Evolutionary conservation across 2,797 vertebrate species (phyloP), one percentile per base, ranked within the genome.

Genomic region (Sphaeramia orbicularis): DNA sequence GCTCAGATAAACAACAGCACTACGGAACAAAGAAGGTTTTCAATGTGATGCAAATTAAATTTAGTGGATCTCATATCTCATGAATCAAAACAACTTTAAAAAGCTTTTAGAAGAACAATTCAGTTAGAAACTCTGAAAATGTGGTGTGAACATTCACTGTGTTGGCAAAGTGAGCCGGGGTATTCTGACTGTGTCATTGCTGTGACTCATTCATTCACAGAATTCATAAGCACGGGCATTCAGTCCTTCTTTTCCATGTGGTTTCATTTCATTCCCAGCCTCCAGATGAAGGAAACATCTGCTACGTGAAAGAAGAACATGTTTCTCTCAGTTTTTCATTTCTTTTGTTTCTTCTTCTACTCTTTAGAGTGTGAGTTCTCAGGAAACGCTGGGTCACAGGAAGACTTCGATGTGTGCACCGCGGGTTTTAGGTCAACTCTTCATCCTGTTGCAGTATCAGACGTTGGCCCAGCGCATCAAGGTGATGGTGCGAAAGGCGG

Each of bases 381-480:
- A 93, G 74, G 94, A 95, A 45, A 48, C 89, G 0, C 1, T 89
- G 45, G 76, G 74, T 43, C 44, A 16, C 11, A 80, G 84, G 41
- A 90, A 84, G 57, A 69, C 78, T 30, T 78, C 71, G 0, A 45
- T 82, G 2, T 74, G 78, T 21, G 75, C 32, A 15, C 71, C 84
- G 0, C 89, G 81, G 54, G 65, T 72, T 42, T 63, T 93, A 62
- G 94, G 95, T 16, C 93, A 95, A 54, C 87, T 95, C 32, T 91
- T 95, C 52, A 80, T 96, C 80, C 86, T 96, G 62, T 92, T 96
- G 62, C 95, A 96, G 86, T 93, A 95, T 77, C 95, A 95, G 86
- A 88, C 86, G 0, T 69, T 87, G 8, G 95, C 94, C 41, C 93
- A 92, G 63, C 93, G 95, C 48, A 91, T 96, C 74, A 95, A 95